Evolutionary conservation across 2,888 invertebrate genomes (phyloP), one percentile per base, ranked within the genome.

Genomic region (Tetanocera ferruginea): DNA sequence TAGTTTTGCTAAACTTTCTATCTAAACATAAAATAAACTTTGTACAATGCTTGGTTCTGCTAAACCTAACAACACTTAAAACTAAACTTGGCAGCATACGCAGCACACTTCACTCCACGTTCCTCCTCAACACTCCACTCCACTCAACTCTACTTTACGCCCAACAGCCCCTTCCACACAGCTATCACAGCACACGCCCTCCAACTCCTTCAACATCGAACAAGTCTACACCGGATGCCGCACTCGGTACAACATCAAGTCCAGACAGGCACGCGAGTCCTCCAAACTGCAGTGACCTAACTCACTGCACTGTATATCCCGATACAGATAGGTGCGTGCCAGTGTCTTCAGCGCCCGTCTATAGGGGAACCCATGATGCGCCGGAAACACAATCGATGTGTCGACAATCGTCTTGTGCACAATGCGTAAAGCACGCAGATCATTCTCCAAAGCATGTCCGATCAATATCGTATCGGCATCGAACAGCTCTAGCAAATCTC

Each of bases 371-470:
- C 98, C 98, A 82, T 93, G 91, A 78, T 92, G 91, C 87, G 98
- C 98, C 0, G 98, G 97, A 89, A 96, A 99, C 55, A 95, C 90
- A 28, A 96, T 92, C 37, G 97, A 94, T 0, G 99, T 99, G 87
- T 99, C 99, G 76, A 99, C 94, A 9, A 98, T 94, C 0, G 92
- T 94, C 3, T 92, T 90, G 87, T 98, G 98, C 9, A 97, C 91
- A 60, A 98, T 91, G 87, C 95, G 95, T 78, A 99, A 89, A 0
- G 95, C 96, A 23, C 96, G 92, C 76, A 99, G 91, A 90, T 99
- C 99, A 88, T 97, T 97, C 85, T 99, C 98, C 82, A 99, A 91
- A 25, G 96, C 96, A 90, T 99, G 99, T 0, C 99, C 99, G 79
- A 99, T 94, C 5, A 99, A 91, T 77, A 99, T 96, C 5, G 98